Evolutionary conservation across 1,140 invertebrate species (phyloP).

Genomic region (Manduca sexta): DNA sequence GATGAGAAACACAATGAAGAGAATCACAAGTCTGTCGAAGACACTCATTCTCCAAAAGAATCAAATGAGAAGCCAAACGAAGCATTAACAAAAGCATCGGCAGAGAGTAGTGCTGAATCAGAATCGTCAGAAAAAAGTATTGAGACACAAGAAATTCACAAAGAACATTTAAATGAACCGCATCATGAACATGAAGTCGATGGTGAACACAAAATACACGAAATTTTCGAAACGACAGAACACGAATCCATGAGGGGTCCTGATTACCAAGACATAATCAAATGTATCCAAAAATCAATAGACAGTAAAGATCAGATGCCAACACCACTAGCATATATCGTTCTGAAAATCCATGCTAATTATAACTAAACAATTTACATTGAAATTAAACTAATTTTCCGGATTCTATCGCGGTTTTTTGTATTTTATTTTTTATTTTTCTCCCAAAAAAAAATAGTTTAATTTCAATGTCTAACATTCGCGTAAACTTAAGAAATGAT

Average conservation of each 20-base stretch:
- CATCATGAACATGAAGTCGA: neutral
- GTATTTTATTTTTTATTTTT: too few relatives aligned
- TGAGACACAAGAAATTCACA: too few relatives aligned
- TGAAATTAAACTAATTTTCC: too few relatives aligned
- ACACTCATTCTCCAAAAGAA: slow-evolving; percentile 10
- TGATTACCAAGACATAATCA: slow-evolving; percentile 42
- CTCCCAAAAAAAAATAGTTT: too few relatives aligned
- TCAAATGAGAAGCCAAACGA: slow-evolving; percentile 4
- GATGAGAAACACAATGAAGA: slow-evolving; percentile 14
- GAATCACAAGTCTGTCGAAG: neutral
- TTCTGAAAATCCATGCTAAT: slow-evolving; percentile 30
- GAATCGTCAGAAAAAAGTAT: neutral
- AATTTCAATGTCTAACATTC: too few relatives aligned
- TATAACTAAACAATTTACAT: neutral
- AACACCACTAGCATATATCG: slow-evolving; percentile 31
- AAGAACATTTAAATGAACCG: neutral
- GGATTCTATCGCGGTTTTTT: too few relatives aligned
- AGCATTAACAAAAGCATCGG: neutral
- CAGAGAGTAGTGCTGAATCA: neutral
- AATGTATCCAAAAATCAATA: slow-evolving; percentile 39
- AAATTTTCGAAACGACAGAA: neutral
- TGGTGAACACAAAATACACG: neutral
- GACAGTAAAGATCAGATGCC: slow-evolving; percentile 5
- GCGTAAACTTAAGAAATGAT: too few relatives aligned
- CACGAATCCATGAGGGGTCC: slow-evolving; percentile 20